Percentiles rank a stretch among this genome's conserved stretches.
These are phyloP conservation scores for Macrophya alboannulata DNA, from an alignment of 2,888 invertebrate species.

Conservation along the genomic window DNA sequence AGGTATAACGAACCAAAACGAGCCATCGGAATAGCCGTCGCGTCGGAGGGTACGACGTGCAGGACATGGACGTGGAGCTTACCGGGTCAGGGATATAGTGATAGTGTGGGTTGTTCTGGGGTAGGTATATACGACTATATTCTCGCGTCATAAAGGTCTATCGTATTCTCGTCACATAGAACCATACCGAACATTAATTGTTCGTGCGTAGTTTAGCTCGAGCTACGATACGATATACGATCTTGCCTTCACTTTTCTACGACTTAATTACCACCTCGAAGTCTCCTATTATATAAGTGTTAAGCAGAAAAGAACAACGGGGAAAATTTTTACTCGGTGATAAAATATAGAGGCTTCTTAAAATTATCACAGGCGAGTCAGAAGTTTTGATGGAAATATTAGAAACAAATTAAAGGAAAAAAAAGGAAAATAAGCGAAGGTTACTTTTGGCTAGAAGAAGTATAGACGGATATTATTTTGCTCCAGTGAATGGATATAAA, in stretches of 20 bases:
- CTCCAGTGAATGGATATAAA: background rate
- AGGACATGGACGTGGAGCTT: background rate
- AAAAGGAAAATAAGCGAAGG: background rate
- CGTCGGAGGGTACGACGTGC: background rate
- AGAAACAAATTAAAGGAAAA: background rate
- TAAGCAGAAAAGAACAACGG: background rate
- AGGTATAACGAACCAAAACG: slow-evolving; percentile 47
- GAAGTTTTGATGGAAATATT: background rate
- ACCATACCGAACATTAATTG: slow-evolving; percentile 23
- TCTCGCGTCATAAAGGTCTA: slow-evolving; percentile 35
- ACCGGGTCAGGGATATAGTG: slow-evolving; percentile 33
- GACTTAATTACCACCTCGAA: background rate
- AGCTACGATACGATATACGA: background rate
- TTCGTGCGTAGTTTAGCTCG: slow-evolving; percentile 3
- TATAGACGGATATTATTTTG: too few species aligned
- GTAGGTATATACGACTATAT: slow-evolving; percentile 28
- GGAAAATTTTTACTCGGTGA: background rate
- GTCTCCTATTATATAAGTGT: background rate
- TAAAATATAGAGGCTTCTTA: background rate
- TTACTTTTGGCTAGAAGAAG: too few species aligned
- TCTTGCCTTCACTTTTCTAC: slow-evolving; percentile 3
- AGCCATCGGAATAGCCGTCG: slow-evolving; percentile 28
- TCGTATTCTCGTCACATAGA: slow-evolving; percentile 16
- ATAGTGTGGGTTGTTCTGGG: background rate
- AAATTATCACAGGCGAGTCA: background rate